These are phyloP conservation scores for Adrianichthys oophorus DNA, from an alignment of 2,797 vertebrate species.

Conservation along the genomic window DNA sequence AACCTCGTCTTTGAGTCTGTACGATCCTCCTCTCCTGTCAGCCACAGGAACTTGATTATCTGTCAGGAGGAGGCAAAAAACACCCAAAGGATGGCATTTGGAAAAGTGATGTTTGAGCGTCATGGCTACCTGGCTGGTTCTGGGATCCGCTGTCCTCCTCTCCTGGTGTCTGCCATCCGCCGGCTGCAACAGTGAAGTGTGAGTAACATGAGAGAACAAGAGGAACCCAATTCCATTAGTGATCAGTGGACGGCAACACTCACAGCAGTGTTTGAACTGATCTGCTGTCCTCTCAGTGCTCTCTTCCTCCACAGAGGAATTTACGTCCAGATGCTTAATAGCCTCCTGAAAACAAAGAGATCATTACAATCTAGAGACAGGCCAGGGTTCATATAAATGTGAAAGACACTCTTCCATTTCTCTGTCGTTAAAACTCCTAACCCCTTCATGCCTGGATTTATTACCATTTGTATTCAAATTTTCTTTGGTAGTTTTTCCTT, in stretches of 20 bases:
- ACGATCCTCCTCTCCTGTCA: slow-evolving; percentile 16
- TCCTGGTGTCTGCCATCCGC: slow-evolving; percentile 12
- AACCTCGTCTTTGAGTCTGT: slow-evolving; percentile 45
- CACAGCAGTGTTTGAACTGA: slow-evolving; percentile 18
- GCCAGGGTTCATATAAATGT: too few species aligned
- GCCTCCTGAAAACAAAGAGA: slow-evolving; percentile 21
- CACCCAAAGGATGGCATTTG: background rate
- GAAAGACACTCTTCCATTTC: too few species aligned
- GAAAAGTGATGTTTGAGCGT: background rate
- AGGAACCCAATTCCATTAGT: too few species aligned
- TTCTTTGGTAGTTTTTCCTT: too few species aligned
- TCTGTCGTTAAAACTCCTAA: too few species aligned
- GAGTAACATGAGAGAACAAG: background rate
- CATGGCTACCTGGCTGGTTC: slow-evolving; percentile 43
- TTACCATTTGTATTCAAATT: too few species aligned
- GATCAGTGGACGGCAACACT: background rate
- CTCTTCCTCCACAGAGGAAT: slow-evolving; percentile 8
- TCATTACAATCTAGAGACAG: background rate
- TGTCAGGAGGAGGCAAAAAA: slow-evolving; percentile 13
- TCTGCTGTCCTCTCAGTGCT: slow-evolving; percentile 13
- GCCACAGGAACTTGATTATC: slow-evolving; percentile 16
- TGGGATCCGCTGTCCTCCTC: slow-evolving; percentile 26
- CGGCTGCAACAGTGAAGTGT: slow-evolving; percentile 18
- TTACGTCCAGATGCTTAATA: slow-evolving; percentile 21
- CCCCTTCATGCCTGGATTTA: too few species aligned